Evolutionary conservation across 1,140 invertebrate species (phyloP).

Genomic region (Macrocentrus cingulum): DNA sequence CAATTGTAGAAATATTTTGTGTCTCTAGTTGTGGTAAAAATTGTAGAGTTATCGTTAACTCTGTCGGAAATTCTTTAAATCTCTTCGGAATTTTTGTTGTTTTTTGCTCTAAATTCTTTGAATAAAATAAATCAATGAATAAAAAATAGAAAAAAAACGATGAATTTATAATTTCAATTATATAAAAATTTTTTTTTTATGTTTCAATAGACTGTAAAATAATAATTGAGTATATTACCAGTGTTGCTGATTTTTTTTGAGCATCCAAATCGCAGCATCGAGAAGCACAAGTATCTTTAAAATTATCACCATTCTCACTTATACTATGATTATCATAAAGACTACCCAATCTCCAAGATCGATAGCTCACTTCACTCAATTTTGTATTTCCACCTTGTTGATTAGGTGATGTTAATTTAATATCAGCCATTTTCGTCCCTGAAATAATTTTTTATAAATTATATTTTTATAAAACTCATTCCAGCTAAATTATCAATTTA

Average conservation of each 20-base stretch:
- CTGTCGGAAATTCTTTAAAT: constrained; percentile 49
- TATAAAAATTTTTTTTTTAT: neutral
- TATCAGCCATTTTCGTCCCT: constrained; percentile 36
- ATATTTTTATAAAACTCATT: too few relatives aligned
- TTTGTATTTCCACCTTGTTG: constrained; percentile 45
- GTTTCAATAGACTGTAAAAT: neutral
- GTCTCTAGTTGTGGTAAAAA: constrained; percentile 48
- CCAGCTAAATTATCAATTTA: neutral
- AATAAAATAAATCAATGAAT: constrained; percentile 20
- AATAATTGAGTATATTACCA: too few relatives aligned
- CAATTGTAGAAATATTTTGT: constrained; percentile 36
- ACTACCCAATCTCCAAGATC: constrained; percentile 55
- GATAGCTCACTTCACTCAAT: constrained; percentile 51
- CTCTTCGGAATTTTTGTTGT: constrained; percentile 43
- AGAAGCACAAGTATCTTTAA: neutral
- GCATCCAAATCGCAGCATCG: neutral
- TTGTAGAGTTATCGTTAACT: constrained; percentile 52
- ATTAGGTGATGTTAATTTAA: constrained; percentile 31
- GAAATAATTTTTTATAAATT: too few relatives aligned
- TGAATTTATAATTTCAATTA: too few relatives aligned
- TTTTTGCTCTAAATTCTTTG: constrained; percentile 46
- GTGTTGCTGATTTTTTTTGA: constrained; percentile 22
- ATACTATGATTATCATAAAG: constrained; percentile 49
- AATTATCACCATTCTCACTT: constrained; percentile 8
- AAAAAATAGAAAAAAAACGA: neutral